Percentiles rank a stretch among this genome's conserved stretches.
These are phyloP conservation scores for Pseudomyrmex sp. DNA, from an alignment of 1,140 invertebrate genomes.

Conservation along the genomic window DNA sequence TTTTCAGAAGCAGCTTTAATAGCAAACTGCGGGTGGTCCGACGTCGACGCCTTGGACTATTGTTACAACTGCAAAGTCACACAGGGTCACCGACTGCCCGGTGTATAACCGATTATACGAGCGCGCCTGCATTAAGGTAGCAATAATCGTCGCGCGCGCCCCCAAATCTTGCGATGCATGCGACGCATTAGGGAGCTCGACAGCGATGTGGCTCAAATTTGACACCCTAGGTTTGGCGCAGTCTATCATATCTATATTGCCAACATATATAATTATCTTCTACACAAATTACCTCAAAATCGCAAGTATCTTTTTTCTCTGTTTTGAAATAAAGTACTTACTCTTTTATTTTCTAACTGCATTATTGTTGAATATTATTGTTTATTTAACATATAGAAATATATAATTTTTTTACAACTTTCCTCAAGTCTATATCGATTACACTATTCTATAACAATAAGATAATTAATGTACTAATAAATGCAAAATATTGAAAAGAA, in stretches of 20 bases:
- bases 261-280: not conserved
- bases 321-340: not conserved
- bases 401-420: slow-evolving; percentile 5
- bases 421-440: not conserved
- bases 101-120: slow-evolving; percentile 66
- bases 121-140: slow-evolving; percentile 62
- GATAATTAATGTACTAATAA: not conserved
- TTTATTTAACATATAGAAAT: not conserved
- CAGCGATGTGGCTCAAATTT: slow-evolving; percentile 46
- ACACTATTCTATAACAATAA: not conserved
- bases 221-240: slow-evolving; percentile 7
- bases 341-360: not conserved
- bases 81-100: slow-evolving; percentile 47
- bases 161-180: slow-evolving; percentile 57
- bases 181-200: slow-evolving; percentile 39
- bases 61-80: slow-evolving; percentile 72
- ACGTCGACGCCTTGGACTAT: slow-evolving; percentile 77
- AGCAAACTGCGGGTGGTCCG: slow-evolving; percentile 81
- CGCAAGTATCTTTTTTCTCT: too few relatives aligned
- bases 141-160: slow-evolving; percentile 59
- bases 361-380: not conserved
- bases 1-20: slow-evolving; percentile 75
- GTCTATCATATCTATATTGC: slow-evolving; percentile 35
- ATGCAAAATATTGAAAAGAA: not conserved
- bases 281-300: too few relatives aligned